Evolutionary conservation across 2,888 invertebrate genomes (phyloP).

Genomic region (Machimus rusticus): DNA sequence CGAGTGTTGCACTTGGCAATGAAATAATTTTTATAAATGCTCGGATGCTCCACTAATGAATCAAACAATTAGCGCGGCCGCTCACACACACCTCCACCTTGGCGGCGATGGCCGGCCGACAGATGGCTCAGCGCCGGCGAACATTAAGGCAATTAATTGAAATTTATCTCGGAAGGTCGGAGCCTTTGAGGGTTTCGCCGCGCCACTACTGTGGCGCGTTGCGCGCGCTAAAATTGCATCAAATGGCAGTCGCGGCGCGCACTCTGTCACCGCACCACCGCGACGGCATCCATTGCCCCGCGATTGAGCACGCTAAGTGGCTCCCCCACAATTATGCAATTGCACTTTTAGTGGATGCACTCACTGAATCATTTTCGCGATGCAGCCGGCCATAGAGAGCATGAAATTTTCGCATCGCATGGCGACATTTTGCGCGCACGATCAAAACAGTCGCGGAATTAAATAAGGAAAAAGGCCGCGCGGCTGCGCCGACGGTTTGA

Average conservation of each 20-base stretch:
- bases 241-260: not conserved
- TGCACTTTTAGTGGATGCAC: conserved; percentile 25
- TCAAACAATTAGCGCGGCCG: not conserved
- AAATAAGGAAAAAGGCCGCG: not conserved
- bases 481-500: not conserved
- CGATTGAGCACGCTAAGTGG: not conserved
- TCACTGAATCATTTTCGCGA: conserved; percentile 10
- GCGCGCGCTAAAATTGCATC: not conserved
- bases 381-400: conserved; percentile 17
- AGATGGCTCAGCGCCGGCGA: conserved; percentile 10
- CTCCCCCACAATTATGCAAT: conserved; percentile 16
- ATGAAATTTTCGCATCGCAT: conserved; percentile 17
- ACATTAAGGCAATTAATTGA: conserved; percentile 33
- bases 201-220: not conserved
- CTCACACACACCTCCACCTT: not conserved
- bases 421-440: conserved; percentile 8
- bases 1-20: not conserved
- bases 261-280: not conserved
- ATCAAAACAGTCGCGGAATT: not conserved
- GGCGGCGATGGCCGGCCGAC: not conserved
- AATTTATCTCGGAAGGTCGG: conserved; percentile 27
- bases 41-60: not conserved
- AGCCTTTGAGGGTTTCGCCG: not conserved
- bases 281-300: not conserved
- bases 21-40: not conserved